These are phyloP conservation scores for Eulemur macaco DNA, from an alignment of 2,113 vertebrate genomes.

Conservation along the genomic window DNA sequence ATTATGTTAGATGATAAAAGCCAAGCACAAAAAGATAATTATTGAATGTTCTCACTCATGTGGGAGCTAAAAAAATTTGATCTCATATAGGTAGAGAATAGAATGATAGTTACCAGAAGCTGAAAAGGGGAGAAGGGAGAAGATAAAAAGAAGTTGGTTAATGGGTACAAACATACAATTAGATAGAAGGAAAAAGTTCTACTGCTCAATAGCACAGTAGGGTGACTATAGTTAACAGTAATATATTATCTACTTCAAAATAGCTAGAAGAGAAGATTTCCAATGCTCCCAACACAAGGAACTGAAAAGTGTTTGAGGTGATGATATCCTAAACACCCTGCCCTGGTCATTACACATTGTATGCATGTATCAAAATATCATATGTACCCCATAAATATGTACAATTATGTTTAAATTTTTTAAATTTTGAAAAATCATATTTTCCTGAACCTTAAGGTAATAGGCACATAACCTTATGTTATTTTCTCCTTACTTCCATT, in stretches of 20 bases:
- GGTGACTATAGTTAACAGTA: neutral
- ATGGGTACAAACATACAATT: neutral
- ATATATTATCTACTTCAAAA: neutral
- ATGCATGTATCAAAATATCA: neutral
- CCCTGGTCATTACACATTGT: neutral
- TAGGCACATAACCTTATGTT: neutral
- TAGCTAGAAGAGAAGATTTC: neutral
- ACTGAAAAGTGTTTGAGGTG: neutral
- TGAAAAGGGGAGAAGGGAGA: neutral
- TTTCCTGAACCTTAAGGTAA: neutral
- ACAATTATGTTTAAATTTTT: neutral
- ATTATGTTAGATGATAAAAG: neutral
- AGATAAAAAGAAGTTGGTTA: neutral
- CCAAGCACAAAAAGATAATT: neutral
- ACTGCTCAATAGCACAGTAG: neutral
- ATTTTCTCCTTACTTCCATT: neutral
- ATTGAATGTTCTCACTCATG: neutral
- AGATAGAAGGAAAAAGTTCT: neutral
- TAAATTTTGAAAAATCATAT: neutral
- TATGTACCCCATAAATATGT: neutral
- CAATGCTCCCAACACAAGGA: neutral
- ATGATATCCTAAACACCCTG: neutral
- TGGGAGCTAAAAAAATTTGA: neutral
- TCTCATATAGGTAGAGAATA: neutral
- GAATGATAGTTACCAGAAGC: neutral